A percentile compares a stretch with the other conserved stretches of the same genome.
phyloP scores from a whole-genome alignment of 2,797 vertebrate genomes.

The Passerculus sandwichensis region DNA sequence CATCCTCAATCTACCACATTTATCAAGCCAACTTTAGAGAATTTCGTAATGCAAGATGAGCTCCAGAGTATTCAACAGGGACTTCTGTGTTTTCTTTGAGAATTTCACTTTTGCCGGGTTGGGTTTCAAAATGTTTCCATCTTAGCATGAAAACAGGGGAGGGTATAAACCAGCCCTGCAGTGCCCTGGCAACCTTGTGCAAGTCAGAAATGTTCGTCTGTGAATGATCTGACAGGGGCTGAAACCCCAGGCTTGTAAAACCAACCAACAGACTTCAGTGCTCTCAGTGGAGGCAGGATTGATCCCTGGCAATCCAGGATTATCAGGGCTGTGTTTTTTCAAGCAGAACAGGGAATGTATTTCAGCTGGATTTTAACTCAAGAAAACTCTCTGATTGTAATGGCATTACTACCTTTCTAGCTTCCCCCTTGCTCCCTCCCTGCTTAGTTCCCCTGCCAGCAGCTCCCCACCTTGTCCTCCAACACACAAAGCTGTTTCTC shows the following conservation, averaged over 20 bases:
- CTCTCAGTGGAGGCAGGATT: not conserved
- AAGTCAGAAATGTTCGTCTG: not conserved
- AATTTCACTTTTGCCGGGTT: not conserved
- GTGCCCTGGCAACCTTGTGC: not conserved
- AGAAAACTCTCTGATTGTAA: conserved; percentile 22
- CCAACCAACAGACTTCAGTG: not conserved
- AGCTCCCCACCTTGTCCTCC: conserved; percentile 4
- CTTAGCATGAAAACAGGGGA: not conserved
- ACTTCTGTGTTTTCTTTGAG: not conserved
- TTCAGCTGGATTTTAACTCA: conserved; percentile 37
- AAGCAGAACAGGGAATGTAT: not conserved
- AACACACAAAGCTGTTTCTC: conserved; percentile 18
- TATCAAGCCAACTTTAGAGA: not conserved
- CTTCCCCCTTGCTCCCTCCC: not conserved
- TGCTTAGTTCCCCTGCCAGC: not conserved
- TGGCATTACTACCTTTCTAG: not conserved
- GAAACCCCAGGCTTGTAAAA: not conserved
- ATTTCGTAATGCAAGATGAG: not conserved
- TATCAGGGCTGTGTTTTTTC: not conserved
- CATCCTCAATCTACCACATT: not conserved
- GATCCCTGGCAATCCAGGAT: not conserved
- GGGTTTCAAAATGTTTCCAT: not conserved
- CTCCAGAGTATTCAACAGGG: not conserved
- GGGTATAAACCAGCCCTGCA: not conserved
- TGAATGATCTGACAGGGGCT: not conserved